These are phyloP conservation scores for Phaonia tiefii DNA, from an alignment of 2,888 invertebrate genomes.

Conservation along the genomic window DNA sequence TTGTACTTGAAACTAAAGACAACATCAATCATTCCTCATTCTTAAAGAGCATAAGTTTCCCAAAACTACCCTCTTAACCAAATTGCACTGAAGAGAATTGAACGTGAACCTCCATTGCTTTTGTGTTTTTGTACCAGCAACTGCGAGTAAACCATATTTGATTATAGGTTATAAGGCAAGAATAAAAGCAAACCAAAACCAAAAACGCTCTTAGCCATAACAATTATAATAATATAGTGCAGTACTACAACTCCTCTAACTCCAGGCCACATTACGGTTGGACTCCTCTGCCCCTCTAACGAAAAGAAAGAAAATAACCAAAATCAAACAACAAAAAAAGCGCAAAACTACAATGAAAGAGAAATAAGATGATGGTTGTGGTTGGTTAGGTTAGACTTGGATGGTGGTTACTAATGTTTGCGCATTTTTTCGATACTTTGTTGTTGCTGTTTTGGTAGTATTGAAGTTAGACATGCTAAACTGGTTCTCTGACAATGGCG, in stretches of 20 bases:
- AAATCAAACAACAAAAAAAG: conserved; percentile 40
- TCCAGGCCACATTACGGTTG: not conserved
- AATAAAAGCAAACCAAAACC: conserved; percentile 8
- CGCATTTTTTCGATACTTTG: not conserved
- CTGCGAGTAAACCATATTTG: conserved; percentile 59
- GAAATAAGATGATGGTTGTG: conserved; percentile 47
- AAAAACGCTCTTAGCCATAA: conserved; percentile 53
- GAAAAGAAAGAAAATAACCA: not conserved
- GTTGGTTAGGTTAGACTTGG: not conserved
- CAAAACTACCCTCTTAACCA: not conserved
- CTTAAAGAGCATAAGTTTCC: conserved; percentile 2
- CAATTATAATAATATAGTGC: conserved; percentile 58
- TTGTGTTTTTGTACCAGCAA: no score
- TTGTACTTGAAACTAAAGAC: conserved; percentile 4
- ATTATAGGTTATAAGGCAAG: conserved; percentile 56
- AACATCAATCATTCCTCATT: conserved; percentile 61
- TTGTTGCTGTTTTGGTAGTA: conserved; percentile 7
- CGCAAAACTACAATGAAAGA: conserved; percentile 29
- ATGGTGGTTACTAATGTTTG: conserved; percentile 35
- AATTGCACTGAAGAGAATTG: conserved; percentile 17
- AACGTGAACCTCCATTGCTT: conserved; percentile 28
- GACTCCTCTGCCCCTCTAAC: not conserved
- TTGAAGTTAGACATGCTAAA: conserved; percentile 46
- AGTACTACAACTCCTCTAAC: conserved; percentile 11
- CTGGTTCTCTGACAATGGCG: conserved; percentile 42